A percentile compares a stretch with the other conserved stretches of the same genome.
Conservation (phyloP, 1,140 invertebrate genomes). For the Laodelphax striatellus region DNA sequence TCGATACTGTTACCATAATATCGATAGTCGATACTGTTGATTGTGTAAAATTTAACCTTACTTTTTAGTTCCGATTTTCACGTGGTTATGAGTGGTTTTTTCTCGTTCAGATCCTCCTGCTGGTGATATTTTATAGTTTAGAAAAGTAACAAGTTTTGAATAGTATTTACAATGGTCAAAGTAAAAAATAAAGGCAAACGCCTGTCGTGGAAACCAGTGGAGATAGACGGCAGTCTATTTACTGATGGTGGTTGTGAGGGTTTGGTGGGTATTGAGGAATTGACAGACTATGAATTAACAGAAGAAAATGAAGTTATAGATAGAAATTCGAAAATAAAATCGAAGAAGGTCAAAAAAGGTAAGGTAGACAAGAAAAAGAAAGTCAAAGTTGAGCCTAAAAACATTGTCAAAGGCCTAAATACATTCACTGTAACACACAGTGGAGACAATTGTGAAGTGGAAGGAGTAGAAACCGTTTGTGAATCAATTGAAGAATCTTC, state of each 20-base stretch:
- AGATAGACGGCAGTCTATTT: constrained; percentile 17
- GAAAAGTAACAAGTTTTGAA: too few species aligned
- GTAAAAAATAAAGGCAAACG: too few species aligned
- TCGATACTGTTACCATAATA: too few species aligned
- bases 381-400: constrained; percentile 15
- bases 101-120: too few species aligned
- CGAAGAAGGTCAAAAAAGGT: constrained; percentile 21
- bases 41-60: too few species aligned
- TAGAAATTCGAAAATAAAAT: constrained; percentile 26
- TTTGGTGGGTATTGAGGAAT: constrained; percentile 48
- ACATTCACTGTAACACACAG: too few species aligned
- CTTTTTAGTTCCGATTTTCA: too few species aligned
- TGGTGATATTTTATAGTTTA: too few species aligned
- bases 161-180: too few species aligned
- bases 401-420: constrained; percentile 5
- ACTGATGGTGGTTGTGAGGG: constrained; percentile 37
- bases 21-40: too few species aligned
- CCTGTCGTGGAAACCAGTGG: not conserved
- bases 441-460: too few species aligned
- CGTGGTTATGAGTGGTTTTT: too few species aligned
- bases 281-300: constrained; percentile 37
- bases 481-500: constrained; percentile 16
- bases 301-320: constrained; percentile 25
- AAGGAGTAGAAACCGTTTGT: not conserved
- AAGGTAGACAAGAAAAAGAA: constrained; percentile 17